Evolutionary conservation across 2,888 invertebrate species (phyloP).

Genomic region (Mycogona germanica): DNA sequence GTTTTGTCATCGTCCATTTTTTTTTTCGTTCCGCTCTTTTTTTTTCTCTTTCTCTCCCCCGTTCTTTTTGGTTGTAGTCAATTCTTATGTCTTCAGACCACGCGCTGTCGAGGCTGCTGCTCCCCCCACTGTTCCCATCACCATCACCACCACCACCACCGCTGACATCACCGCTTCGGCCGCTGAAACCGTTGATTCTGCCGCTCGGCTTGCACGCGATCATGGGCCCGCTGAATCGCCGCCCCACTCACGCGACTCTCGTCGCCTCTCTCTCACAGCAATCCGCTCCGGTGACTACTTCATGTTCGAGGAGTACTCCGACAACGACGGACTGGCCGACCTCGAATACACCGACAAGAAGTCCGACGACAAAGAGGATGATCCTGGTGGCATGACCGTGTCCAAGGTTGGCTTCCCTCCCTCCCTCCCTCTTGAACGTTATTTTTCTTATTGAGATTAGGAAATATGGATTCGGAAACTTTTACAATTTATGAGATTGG

Average conservation of each 20-base stretch:
- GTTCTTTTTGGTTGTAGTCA: constrained; percentile 4
- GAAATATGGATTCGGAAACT: background rate
- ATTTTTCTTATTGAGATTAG: constrained; percentile 22
- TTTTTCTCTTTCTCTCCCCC: background rate
- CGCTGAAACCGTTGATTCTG: background rate
- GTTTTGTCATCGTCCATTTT: background rate
- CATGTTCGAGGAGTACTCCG: constrained; percentile 87
- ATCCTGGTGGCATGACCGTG: constrained; percentile 30
- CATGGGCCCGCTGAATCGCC: constrained; percentile 1
- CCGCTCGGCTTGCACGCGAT: background rate
- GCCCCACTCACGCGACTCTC: background rate
- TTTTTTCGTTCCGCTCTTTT: background rate
- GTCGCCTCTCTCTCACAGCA: constrained; percentile 44
- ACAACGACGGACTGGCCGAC: constrained; percentile 42
- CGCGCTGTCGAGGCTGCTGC: constrained; percentile 7
- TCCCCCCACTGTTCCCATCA: no score
- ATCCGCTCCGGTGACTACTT: constrained; percentile 97
- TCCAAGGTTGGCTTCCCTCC: constrained; percentile 36
- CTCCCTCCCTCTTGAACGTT: constrained; percentile 10
- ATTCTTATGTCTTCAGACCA: constrained; percentile 7
- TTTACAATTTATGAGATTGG: background rate
- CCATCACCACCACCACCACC: no score
- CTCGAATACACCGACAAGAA: constrained; percentile 36
- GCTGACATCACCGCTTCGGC: constrained; percentile 6
- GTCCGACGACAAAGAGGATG: constrained; percentile 41